A percentile compares a stretch with the other conserved stretches of the same genome.
Conservation (phyloP, 2,113 vertebrate species). For the Otocyon megalotis region DNA sequence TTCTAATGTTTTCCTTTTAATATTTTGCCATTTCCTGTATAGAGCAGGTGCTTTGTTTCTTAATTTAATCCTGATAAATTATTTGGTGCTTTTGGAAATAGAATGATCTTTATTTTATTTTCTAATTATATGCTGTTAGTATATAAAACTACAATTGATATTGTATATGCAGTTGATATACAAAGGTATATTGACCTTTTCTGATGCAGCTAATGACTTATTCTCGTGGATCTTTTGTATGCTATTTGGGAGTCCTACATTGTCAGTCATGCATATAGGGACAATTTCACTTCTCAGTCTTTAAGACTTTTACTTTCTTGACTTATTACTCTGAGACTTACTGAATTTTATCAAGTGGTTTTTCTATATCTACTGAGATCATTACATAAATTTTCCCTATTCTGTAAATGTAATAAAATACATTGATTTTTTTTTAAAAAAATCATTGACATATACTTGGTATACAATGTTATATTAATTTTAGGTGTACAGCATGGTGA, state of each 20-base stretch:
- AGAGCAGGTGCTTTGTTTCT: not conserved
- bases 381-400: not conserved
- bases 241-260: not conserved
- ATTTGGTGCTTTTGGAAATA: not conserved
- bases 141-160: not conserved
- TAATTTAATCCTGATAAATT: not conserved
- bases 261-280: not conserved
- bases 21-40: not conserved
- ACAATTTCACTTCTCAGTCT: not conserved
- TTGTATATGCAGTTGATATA: not conserved
- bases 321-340: not conserved
- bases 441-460: not conserved
- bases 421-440: not conserved
- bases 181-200: not conserved
- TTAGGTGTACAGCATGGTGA: not conserved
- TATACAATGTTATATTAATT: not conserved
- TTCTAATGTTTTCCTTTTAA: not conserved
- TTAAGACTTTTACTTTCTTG: not conserved
- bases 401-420: not conserved
- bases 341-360: not conserved
- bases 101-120: not conserved
- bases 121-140: not conserved
- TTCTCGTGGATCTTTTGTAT: not conserved
- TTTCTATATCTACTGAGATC: not conserved
- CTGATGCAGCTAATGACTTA: not conserved